A percentile compares a stretch with the other conserved stretches of the same genome.
Conservation (phyloP, 2,797 vertebrate species). For the Rhinatrema bivittatum region DNA sequence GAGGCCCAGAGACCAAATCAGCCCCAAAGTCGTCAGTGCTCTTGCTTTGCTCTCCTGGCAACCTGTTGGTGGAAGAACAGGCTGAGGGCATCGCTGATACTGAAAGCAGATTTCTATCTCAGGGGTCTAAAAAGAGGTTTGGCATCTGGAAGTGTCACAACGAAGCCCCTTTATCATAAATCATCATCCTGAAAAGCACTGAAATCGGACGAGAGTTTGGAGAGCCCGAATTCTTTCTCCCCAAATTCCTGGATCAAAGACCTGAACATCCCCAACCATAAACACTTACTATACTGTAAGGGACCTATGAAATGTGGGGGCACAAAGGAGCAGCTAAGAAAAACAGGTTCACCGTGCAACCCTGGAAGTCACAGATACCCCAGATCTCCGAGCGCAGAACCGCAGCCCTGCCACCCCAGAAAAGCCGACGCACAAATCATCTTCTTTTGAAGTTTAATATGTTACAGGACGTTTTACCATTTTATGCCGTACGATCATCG, state of each 20-base stretch:
- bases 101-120: neutral
- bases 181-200: conserved; percentile 55
- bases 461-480: no score
- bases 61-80: no score
- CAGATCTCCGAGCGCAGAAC: neutral
- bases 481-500: no score
- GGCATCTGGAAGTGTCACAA: conserved; percentile 62
- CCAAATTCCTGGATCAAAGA: conserved; percentile 51
- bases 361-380: conserved; percentile 18
- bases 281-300: conserved; percentile 35
- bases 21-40: no score
- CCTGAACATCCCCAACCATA: conserved; percentile 25
- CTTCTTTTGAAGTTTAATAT: no score
- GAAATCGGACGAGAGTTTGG: conserved; percentile 46
- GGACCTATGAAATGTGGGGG: conserved; percentile 14
- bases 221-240: conserved; percentile 38
- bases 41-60: no score
- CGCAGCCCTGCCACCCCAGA: neutral
- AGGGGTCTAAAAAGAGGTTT: conserved; percentile 44
- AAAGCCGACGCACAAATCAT: no score
- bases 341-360: neutral
- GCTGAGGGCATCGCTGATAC: neutral
- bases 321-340: neutral
- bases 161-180: conserved; percentile 53
- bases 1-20: no score